These are phyloP conservation scores for Chymomyza amoena DNA, from an alignment of 2,888 invertebrate genomes.

Conservation along the genomic window DNA sequence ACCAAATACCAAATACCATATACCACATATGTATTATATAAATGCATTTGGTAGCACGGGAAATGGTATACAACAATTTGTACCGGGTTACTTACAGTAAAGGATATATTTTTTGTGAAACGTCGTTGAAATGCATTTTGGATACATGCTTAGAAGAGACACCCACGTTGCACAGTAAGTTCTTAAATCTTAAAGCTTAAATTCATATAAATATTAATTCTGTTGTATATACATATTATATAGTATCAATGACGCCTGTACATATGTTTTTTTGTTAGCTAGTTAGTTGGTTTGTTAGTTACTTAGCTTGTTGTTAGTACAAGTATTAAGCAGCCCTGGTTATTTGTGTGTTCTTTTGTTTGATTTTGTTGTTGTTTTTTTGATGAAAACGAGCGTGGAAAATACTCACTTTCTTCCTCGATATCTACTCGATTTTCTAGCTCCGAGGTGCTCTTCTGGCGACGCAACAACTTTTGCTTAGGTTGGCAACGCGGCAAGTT, in stretches of 20 bases:
- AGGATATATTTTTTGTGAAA: neutral
- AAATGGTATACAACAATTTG: neutral
- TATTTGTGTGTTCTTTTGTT: neutral
- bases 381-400: neutral
- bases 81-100: neutral
- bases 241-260: neutral
- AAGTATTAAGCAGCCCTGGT: neutral
- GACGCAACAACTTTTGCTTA: slow-evolving; percentile 88
- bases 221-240: neutral
- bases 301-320: neutral
- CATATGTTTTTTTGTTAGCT: neutral
- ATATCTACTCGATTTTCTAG: slow-evolving; percentile 86
- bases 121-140: neutral
- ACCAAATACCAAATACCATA: no score
- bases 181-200: neutral
- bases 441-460: slow-evolving; percentile 94
- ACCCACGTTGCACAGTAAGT: neutral
- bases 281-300: neutral
- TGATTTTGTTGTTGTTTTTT: neutral
- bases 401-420: slow-evolving; percentile 90
- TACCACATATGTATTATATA: no score
- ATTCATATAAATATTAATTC: neutral
- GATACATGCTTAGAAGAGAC: neutral
- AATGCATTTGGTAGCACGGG: no score
- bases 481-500: slow-evolving; percentile 91